Evolutionary conservation across 2,797 vertebrate species (phyloP), one percentile per base, ranked within the genome.

Genomic region (Triplophysa bombifrons): DNA sequence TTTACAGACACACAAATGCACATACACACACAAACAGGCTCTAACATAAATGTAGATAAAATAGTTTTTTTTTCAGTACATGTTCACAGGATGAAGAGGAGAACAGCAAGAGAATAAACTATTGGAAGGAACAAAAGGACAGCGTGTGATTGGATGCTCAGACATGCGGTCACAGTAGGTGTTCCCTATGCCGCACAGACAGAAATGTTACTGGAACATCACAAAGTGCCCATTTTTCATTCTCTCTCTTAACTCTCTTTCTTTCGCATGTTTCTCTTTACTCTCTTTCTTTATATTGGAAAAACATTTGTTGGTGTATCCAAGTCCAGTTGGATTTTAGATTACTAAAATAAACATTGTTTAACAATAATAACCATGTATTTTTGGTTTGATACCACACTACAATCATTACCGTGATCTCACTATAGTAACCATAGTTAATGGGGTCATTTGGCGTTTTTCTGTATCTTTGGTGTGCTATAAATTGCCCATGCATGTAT

Each of bases 201-300:
- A 60, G 5, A 63, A 78, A 78, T 78, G 30, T 71, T 71, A 27
- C 69, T 48, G 50, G 55, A 72, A 72, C 20, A 55, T 12, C 22
- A 65, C 20, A 58, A 34, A 72, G 56, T 69, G 12, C 6, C 25
- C 41, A 20, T 66, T 25, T 5, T 64, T 72, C 68, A 14, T 50
- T 72, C 30, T 38, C 20, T 76, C 64, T 79, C 53, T 72, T 50
- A 4, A 30, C 12, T 14, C 12, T 65, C 6, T n/a, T 38, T 58
- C 46, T 50, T 4, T 30, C 55, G 19, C 30, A 46, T 48, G 11
- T 50, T 25, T 63, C 11, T 12, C 41, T 12, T 9, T 38, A 19
- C 53, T 66, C 53, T 46, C 38, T 14, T 53, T 17, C 20, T 64
- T 55, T 53, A 27, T 22, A 17, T 61, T 38, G 12, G n/a, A 65